Base-by-base conservation (phyloP, 2,113 vertebrate species). In the Sinosuthora webbiana region DNA sequence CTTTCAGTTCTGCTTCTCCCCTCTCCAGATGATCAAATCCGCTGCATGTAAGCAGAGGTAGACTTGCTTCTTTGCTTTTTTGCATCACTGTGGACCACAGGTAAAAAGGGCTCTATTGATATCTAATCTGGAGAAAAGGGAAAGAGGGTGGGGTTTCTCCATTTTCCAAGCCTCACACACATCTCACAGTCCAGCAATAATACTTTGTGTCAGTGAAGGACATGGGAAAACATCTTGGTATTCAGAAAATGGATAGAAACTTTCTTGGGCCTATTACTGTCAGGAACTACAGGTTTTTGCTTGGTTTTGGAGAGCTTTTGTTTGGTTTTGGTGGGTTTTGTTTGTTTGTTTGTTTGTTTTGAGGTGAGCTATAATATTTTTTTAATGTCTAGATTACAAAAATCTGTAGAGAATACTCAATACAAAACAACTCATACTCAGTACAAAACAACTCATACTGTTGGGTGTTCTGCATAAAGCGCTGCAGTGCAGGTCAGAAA, bases 61-160 rank as follows among this genome's bases (percentile, higher is more conserved):
- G 13, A 5, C 9, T 74, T 52, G 15, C 3, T 81, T 65, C 30
- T 70, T 83, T 0, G 0, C 5, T 65, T 64, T 23, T 35, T 59
- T 20, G 16, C 50, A 1, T 35, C 30, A 15, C 6, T 35, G 7
- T 27, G 6, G 42, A 45, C 9, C 12, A 39, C n/a, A 76, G 27
- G 8, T 47, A 63, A 86, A 16, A 65, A 60, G 5, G 19, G 2
- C 7, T 62, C 7, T 23, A 24, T 3, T 21, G n/a, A 5, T 28
- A 28, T 1, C 11, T 20, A 53, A 22, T 35, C 59, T 24, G 27
- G 25, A 6, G 9, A 57, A 55, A 35, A 57, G 42, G n/a, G 53
- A 44, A 44, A 35, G 12, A 50, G 6, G 5, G 1, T 63, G 12
- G 23, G 2, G 2, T 49, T 80, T 71, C 4, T 71, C 7, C 11